Base-by-base conservation (phyloP, 2,888 invertebrate species). In the Drosophila villosipedis region DNA sequence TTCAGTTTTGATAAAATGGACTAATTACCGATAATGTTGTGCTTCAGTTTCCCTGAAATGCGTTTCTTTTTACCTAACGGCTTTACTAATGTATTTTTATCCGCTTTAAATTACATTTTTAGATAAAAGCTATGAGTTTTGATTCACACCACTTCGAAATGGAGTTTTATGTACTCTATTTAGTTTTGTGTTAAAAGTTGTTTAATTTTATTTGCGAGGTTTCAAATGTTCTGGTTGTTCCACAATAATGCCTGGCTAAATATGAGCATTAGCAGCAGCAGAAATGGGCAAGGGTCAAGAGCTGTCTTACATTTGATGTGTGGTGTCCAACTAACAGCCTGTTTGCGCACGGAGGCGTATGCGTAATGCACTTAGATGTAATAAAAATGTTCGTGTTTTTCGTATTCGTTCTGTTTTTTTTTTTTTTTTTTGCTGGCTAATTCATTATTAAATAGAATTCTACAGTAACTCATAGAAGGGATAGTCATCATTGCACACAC, bases 401-500 rank as follows among this genome's bases (percentile, higher is more conserved):
- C 37, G n/a, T 37, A 25, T 16, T 14, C 47, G 63, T 16, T n/a
- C 12, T 16, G 14, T 2, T 25, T 9, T 2, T 35, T 28, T 3
- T 2, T 12, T n/a, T 25, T 25, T 25, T 25, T 25, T 37, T 14
- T 31, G 6, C 5, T 33, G 22, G 16, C 28, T n/a, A 28, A 39
- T n/a, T 10, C 9, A 9, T 57, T 3, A 10, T 10, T 10, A n/a
- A 41, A 4, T 9, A 19, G 10, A 10, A 2, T 41, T n/a, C 4
- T 14, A 14, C 7, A 14, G 22, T 22, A 14, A 22, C 14, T 22
- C 52, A 31, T 28, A 9, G 28, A 16, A 35, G 14, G 41, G 41
- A 52, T 52, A 52, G 62, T 66, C 41, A 63, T 67, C 67, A 41
- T 31, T 31, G 37, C 49, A 49, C 37, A 37, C 49, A 37, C 60